Conservation (phyloP, 2,113 vertebrate species). For the Zosterops borbonicus region DNA sequence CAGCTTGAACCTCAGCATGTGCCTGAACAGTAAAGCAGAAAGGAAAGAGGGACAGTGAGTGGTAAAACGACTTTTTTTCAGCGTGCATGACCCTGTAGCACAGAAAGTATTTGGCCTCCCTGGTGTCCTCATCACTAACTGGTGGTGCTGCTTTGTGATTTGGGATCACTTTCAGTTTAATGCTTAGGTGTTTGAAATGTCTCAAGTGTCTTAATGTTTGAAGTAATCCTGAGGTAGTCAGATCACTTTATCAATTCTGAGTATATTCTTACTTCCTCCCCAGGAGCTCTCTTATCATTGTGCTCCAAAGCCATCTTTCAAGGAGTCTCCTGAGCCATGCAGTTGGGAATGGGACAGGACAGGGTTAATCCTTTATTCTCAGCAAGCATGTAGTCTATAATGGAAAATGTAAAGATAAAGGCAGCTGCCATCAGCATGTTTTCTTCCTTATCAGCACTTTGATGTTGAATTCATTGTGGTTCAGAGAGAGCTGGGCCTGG, state of each 20-base stretch:
- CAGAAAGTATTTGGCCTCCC: neutral
- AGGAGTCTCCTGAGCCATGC: neutral
- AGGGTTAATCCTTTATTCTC: neutral
- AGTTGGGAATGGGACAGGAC: neutral
- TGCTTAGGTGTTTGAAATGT: neutral
- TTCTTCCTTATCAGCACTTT: neutral
- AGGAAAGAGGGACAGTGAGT: neutral
- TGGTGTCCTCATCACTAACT: neutral
- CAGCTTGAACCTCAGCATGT: neutral
- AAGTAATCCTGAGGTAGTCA: neutral
- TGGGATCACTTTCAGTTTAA: neutral
- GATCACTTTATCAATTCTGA: neutral
- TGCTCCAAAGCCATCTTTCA: neutral
- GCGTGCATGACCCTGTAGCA: fast-evolving
- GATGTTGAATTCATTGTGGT: neutral
- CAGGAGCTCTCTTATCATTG: neutral
- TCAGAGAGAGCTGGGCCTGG: neutral
- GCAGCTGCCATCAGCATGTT: neutral
- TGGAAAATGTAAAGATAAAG: neutral
- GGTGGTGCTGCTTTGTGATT: neutral
- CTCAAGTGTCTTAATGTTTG: neutral
- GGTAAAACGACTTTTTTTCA: neutral
- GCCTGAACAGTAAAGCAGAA: neutral
- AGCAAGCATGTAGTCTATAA: neutral
- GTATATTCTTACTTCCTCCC: neutral